Base-by-base conservation (phyloP, 2,113 vertebrate genomes). In the Scytalopus superciliaris region DNA sequence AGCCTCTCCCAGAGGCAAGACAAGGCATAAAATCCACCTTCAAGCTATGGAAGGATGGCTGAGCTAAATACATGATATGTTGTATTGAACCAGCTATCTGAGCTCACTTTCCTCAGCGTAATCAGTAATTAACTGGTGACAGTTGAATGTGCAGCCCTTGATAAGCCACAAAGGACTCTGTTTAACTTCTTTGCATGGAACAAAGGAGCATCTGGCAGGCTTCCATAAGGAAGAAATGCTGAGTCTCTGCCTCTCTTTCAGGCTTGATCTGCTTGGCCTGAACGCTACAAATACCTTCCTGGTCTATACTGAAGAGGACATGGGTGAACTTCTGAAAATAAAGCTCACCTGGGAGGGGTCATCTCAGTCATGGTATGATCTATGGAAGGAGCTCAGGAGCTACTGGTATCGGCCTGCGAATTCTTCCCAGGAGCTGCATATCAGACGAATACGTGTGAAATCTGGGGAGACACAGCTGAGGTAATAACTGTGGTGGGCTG, bases 261-360 rank as follows among this genome's bases (percentile, higher is more conserved):
- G 98, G 82, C 97, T 97, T 19, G 98, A 98, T 59, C 82, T 96
- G 62, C 97, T 99, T 0, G 97, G 98, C 37, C 95, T 99, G 37
- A 99, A 99, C 9, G 92, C 98, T 39, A 99, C 99, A 0, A 99
- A 99, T 97, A 99, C 99, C 33, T 99, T 99, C 97, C 97, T 99
- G 95, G 98, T 99, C 55, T 99, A 99, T 30, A 99, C 98, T 0
- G 99, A 99, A 56, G 94, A 99, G n/a, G 98, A 99, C n/a, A 98
- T 99, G 56, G 99, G 99, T 10, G 98, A 99, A 15, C 97, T 99
- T 62, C 47, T 99, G 63, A 98, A 98, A 96, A 99, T 99, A 82
- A 97, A 95, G 35, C 98, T 99, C 57, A 98, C 93, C n/a, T 99
- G 99, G 99, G 98, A 99, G 59, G 98, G 97, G 10, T 84, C 97